Base-by-base conservation (phyloP, 2,797 vertebrate genomes). In the Benthosema pterotum region DNA sequence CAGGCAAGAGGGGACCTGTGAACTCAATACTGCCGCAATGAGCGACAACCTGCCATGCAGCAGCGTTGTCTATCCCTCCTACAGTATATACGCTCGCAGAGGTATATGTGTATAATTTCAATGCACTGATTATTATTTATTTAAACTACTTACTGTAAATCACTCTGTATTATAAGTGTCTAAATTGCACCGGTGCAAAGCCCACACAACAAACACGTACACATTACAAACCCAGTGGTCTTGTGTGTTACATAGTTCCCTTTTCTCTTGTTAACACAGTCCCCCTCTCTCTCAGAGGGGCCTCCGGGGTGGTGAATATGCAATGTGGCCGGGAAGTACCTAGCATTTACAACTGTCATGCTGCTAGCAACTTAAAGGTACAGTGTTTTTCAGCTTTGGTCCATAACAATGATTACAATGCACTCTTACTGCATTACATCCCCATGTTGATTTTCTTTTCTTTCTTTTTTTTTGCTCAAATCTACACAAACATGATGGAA, bases 291-390 rank as follows among this genome's bases (percentile, higher is more conserved):
- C 32, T 38, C 32, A 67, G 80, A 63, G 72, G 63, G 52, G 86
- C 83, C 78, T 85, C 84, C 83, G 64, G 69, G 64, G 69, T 68
- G 69, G 67, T 77, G 70, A n/a, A 57, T 72, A 59, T 53, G 11
- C 65, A 60, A 64, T 85, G 81, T 72, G 74, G 79, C 74, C 49
- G 87, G 88, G 82, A 87, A 88, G 85, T 88, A 87, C 88, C 86
- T 81, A 83, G 70, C 69, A 56, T 81, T n/a, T 89, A 87, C 83
- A 89, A 89, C 86, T 76, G 88, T 76, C 79, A 70, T 22, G 46
- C 64, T 63, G 64, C 28, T 51, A 22, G 14, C 8, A 32, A 28
- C 74, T 86, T 86, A 84, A 84, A 87, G 81, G 66, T 60, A 45
- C 83, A 71, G 83, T 47, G 19, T 48, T 38, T 9, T 38, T 38